Evolutionary conservation across 2,888 invertebrate genomes (phyloP), one percentile per base, ranked within the genome.

Genomic region (Belgica antarctica): DNA sequence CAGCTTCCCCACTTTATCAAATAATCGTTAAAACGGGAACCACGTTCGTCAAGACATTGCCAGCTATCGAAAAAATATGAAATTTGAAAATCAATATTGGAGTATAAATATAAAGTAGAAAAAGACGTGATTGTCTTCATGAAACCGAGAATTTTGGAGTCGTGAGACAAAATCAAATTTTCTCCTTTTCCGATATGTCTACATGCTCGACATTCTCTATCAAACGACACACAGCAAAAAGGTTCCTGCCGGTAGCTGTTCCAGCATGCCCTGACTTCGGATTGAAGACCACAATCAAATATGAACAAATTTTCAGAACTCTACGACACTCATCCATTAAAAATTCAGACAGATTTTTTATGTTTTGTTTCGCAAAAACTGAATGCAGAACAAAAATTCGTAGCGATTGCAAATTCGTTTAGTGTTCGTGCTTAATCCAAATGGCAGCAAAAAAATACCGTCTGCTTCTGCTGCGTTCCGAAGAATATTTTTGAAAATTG

Each of bases 291-390:
- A 28, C 47, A 66, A 66, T 41, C 25, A 36, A 65, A 65, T 65
- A 65, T 65, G 66, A 52, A 66, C 27, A 27, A 66, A 8, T 7
- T 12, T 52, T 66, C 47, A 66, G 12, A 41, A 28, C 24, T 66
- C 19, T 66, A 52, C 66, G 66, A 66, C 66, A 66, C 27, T 47
- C 27, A 66, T 66, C 66, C 66, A 66, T 66, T 66, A 66, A 66
- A 66, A 66, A 66, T 66, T 66, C 28, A 66, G 17, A 22, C 10
- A 3, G 28, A 52, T 34, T 34, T 62, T 34, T 62, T 12, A 7
- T 22, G 10, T 19, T 62, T 4, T 62, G 27, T 31, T 15, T 7
- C 12, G 12, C 7, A 8, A 10, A 8, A 34, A 34, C 34, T n/a
- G n/a, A 41, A 15, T 15, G 41, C 12, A 15, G n/a, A 41, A 41